Conservation (phyloP, 2,888 invertebrate species). For the Protula sp. region DNA sequence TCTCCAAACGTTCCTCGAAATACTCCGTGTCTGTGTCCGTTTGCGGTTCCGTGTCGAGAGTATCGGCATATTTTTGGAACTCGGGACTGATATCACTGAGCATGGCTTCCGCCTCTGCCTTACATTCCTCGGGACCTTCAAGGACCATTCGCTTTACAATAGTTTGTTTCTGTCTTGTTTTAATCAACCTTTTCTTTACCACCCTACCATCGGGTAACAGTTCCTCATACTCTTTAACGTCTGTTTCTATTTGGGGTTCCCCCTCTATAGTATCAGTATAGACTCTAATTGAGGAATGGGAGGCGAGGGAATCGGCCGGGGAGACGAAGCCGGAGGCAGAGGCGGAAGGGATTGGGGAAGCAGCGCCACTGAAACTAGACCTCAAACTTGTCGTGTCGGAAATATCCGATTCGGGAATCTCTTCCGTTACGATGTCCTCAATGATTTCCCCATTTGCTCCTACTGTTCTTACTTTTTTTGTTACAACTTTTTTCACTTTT, state of each 20-base stretch:
- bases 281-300: conserved; percentile 12
- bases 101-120: conserved; percentile 20
- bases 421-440: conserved; percentile 27
- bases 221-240: conserved; percentile 25
- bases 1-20: background rate
- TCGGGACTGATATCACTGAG: background rate
- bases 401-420: conserved; percentile 22
- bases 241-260: conserved; percentile 24
- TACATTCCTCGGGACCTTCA: conserved; percentile 28
- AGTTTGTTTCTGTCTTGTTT: conserved; percentile 33
- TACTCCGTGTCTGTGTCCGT: background rate
- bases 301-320: conserved; percentile 9
- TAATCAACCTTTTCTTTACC: conserved; percentile 31
- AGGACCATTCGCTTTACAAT: conserved; percentile 27
- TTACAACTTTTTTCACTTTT: conserved; percentile 11
- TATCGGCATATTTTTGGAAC: background rate
- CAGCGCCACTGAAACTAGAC: conserved; percentile 18
- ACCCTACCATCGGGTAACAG: conserved; percentile 24
- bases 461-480: conserved; percentile 17
- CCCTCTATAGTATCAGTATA: conserved; percentile 24
- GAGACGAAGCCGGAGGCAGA: conserved; percentile 6
- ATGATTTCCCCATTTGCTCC: conserved; percentile 24
- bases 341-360: conserved; percentile 12
- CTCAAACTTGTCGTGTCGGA: conserved; percentile 18
- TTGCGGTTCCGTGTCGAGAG: background rate